Conservation (phyloP, 2,797 vertebrate genomes). For the Melanotaenia parkinsoni region DNA sequence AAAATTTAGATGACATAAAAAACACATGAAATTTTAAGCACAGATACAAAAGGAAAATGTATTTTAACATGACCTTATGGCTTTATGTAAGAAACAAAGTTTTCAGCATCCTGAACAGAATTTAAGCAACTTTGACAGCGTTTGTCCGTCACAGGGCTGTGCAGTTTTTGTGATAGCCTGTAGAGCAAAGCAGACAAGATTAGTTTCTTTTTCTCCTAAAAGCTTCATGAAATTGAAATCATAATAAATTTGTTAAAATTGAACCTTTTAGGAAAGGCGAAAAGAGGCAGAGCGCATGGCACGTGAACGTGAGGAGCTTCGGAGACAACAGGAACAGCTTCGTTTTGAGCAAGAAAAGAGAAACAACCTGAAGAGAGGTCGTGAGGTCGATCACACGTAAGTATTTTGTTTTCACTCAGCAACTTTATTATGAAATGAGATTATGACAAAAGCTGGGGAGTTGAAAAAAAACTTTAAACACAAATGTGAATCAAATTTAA, state of each 20-base stretch:
- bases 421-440: neutral
- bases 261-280: conserved; percentile 85
- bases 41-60: neutral
- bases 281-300: conserved; percentile 97
- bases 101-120: too few species aligned
- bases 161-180: too few species aligned
- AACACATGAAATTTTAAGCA: neutral
- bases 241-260: neutral
- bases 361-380: conserved; percentile 93
- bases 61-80: neutral
- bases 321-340: conserved; percentile 95
- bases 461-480: too few species aligned
- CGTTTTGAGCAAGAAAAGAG: conserved; percentile 97
- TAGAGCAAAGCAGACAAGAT: too few species aligned
- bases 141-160: neutral
- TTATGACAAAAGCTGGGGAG: neutral
- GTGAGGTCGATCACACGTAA: conserved; percentile 95
- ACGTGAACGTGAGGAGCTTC: conserved; percentile 94
- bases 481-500: too few species aligned
- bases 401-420: neutral
- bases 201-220: neutral
- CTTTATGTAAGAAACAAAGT: too few species aligned
- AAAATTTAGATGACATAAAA: neutral
- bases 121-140: too few species aligned
- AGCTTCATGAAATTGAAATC: neutral